Percentiles rank a stretch among this genome's conserved stretches.
Conservation (phyloP, 2,888 invertebrate species). For the Suillia variegata region DNA sequence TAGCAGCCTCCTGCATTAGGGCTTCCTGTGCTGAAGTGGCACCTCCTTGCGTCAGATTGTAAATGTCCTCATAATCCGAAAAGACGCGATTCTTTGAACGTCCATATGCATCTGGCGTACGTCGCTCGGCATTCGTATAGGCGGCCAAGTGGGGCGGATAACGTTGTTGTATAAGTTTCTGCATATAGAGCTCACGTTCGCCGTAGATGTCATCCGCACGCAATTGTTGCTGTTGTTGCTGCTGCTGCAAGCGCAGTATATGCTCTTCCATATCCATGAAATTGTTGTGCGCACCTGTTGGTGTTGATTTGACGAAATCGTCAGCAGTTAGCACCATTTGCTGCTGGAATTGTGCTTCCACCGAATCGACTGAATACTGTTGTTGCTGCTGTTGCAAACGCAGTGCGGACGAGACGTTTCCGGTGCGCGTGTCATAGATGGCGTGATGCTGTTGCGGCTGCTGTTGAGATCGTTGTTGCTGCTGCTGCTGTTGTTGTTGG, state of each 20-base stretch:
- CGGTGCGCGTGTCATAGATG: slow-evolving; percentile 65
- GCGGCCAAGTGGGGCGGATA: slow-evolving; percentile 42
- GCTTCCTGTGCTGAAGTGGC: slow-evolving; percentile 50
- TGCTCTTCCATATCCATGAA: slow-evolving; percentile 55
- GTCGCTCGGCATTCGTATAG: slow-evolving; percentile 66
- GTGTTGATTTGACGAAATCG: slow-evolving; percentile 32
- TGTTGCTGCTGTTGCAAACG: slow-evolving; percentile 47
- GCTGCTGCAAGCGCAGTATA: slow-evolving; percentile 44
- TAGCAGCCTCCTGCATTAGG: slow-evolving; percentile 59
- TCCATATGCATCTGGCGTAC: slow-evolving; percentile 84
- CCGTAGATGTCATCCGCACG: slow-evolving; percentile 57
- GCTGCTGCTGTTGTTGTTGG: slow-evolving; percentile 51
- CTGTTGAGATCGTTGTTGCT: slow-evolving; percentile 33
- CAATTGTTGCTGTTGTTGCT: slow-evolving; percentile 41
- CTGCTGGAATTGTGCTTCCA: slow-evolving; percentile 53
- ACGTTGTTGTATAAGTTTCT: slow-evolving; percentile 57
- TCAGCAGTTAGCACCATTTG: slow-evolving; percentile 57
- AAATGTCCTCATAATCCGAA: slow-evolving; percentile 81
- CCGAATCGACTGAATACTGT: slow-evolving; percentile 47
- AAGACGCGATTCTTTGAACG: slow-evolving; percentile 65
- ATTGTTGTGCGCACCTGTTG: slow-evolving; percentile 22
- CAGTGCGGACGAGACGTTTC: slow-evolving; percentile 57
- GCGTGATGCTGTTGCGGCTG: slow-evolving; percentile 61
- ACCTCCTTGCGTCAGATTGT: slow-evolving; percentile 61
- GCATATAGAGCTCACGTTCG: slow-evolving; percentile 59